Conservation (phyloP, 2,797 vertebrate species). For the Potorous gilbertii region DNA sequence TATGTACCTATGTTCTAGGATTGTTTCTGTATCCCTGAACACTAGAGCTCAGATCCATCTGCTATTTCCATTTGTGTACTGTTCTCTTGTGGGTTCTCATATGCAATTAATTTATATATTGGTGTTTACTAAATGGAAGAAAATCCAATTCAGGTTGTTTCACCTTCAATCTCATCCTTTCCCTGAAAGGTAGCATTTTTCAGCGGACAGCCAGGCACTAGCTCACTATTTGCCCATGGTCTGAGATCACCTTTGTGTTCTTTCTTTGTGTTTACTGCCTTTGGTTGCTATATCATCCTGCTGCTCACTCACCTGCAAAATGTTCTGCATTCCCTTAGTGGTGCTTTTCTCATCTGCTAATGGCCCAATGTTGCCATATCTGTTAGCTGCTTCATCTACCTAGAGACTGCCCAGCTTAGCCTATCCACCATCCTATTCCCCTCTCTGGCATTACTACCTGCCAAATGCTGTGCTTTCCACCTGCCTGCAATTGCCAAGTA, state of each 20-base stretch:
- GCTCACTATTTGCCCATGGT: constrained; percentile 74
- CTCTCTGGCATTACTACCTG: constrained; percentile 28
- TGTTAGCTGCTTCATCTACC: constrained; percentile 75
- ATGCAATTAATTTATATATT: constrained; percentile 78
- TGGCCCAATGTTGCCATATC: constrained; percentile 75
- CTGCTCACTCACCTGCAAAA: constrained; percentile 71
- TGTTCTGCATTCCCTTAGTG: constrained; percentile 65
- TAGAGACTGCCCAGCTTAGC: constrained; percentile 53
- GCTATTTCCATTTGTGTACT: constrained; percentile 87
- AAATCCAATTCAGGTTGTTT: constrained; percentile 80
- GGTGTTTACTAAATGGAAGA: constrained; percentile 80
- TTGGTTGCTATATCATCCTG: constrained; percentile 77
- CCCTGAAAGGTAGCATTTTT: constrained; percentile 74
- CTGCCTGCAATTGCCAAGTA: constrained; percentile 63
- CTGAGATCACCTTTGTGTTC: constrained; percentile 70
- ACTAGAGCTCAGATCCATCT: constrained; percentile 84
- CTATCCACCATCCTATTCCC: constrained; percentile 36
- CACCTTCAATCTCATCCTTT: constrained; percentile 74
- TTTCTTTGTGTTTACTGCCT: constrained; percentile 80
- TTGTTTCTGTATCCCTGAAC: constrained; percentile 81
- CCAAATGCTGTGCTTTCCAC: constrained; percentile 52
- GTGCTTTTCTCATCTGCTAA: constrained; percentile 81
- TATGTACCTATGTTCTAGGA: constrained; percentile 86
- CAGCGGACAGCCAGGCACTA: constrained; percentile 75
- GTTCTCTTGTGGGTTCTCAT: constrained; percentile 85